Percentiles rank a stretch among this genome's conserved stretches.
These are phyloP conservation scores for Caiman crocodilus DNA, from an alignment of 2,797 vertebrate genomes.

Conservation along the genomic window DNA sequence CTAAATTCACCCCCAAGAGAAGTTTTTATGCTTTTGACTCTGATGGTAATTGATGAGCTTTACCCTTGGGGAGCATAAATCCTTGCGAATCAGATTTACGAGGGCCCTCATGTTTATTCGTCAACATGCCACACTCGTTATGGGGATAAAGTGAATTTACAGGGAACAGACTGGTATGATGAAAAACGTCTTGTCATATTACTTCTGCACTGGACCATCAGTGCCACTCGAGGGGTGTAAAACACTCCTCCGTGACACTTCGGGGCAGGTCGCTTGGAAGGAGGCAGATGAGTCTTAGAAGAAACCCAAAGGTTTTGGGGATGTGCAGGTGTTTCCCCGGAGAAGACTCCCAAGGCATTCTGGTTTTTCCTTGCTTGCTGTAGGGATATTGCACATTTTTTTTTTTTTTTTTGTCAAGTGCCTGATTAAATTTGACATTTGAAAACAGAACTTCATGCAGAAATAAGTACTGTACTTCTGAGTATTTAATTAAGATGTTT, in stretches of 20 bases:
- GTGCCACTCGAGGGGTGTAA: neutral
- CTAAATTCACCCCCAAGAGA: conserved; percentile 26
- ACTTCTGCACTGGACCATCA: conserved; percentile 23
- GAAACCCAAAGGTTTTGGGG: neutral
- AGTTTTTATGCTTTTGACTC: conserved; percentile 51
- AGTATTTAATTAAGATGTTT: conserved; percentile 86
- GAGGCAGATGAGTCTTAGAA: neutral
- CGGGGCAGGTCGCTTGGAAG: neutral
- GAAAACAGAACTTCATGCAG: conserved; percentile 80
- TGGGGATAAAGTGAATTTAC: conserved; percentile 65
- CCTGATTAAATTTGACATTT: conserved; percentile 88
- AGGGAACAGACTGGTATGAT: conserved; percentile 6
- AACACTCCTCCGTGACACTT: neutral
- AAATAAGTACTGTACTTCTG: conserved; percentile 81
- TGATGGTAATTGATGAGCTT: conserved; percentile 73
- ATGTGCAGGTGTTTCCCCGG: conserved; percentile 40
- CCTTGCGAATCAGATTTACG: conserved; percentile 64
- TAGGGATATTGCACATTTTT: conserved; percentile 62
- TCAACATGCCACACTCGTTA: conserved; percentile 65
- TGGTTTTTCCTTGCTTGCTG: conserved; percentile 15
- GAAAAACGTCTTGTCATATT: conserved; percentile 43
- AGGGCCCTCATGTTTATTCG: conserved; percentile 71
- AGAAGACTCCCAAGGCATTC: conserved; percentile 34
- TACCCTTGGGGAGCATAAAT: conserved; percentile 73
- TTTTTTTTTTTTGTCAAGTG: conserved; percentile 78